Evolutionary conservation across 2,113 vertebrate species (phyloP), one percentile per base, ranked within the genome.

Genomic region (Gymnorhina tibicen): DNA sequence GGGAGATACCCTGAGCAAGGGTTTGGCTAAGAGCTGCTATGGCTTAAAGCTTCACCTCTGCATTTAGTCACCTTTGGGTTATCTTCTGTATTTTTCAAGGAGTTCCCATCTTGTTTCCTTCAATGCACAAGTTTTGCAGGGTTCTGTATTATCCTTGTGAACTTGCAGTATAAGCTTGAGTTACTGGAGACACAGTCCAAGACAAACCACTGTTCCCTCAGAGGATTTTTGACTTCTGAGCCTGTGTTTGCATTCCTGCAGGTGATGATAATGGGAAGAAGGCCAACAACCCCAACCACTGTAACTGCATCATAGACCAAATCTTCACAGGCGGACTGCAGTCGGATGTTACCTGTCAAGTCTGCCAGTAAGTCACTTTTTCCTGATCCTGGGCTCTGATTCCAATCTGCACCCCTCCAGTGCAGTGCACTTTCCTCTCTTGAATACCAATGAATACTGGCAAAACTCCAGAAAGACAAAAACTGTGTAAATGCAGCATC

Each of bases 221-320:
- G 70, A 85, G 49, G 55, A 27, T 78, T 93, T 85, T 88, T 83
- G 70, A 88, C 55, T 41, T 49, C 66, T 83, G 59, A 87, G 69
- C 20, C 60, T 94, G 66, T 93, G 47, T 97, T 97, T 97, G 85
- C 60, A 32, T 94, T 96, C 75, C 68, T 97, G 33, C 95, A 99
- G 99, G 99, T 98, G 99, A 99, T 10, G 99, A 99, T 96, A 99
- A 99, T 16, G 99, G 99, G 85, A 99, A 99, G 97, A 99, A 99
- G 98, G 99, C 99, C 98, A 99, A 98, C 98, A 99, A 99, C 98
- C 99, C 99, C 96, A 99, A 99, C 98, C 99, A 99, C 98, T 99
- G 99, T 98, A 99, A 99, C 98, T 99, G 99, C 98, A 99, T 99
- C 98, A 99, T 99, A 91, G 99, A 99, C 98, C 99, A 99, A 98